Conservation (phyloP, 2,888 invertebrate genomes). For the Agrochola circellaris region DNA sequence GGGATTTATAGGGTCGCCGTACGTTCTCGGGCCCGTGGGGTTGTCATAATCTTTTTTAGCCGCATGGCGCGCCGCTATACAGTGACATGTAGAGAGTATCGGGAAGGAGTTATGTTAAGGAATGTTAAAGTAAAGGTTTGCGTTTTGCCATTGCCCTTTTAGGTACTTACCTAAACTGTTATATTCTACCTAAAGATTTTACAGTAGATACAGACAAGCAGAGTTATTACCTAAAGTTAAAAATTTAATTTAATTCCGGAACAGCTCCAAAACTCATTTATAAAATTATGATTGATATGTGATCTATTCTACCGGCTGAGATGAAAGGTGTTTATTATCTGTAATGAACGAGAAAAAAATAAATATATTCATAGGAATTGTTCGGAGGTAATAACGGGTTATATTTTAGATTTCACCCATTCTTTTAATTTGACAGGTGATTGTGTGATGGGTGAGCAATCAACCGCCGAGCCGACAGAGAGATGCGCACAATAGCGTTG, state of each 20-base stretch:
- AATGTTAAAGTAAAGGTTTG: slow-evolving; percentile 74
- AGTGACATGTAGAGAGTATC: slow-evolving; percentile 83
- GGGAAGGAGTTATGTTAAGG: slow-evolving; percentile 80
- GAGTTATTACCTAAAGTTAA: slow-evolving; percentile 12
- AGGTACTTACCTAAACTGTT: slow-evolving; percentile 40
- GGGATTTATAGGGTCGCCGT: slow-evolving; percentile 84
- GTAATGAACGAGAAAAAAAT: slow-evolving; percentile 53
- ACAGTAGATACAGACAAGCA: slow-evolving; percentile 7
- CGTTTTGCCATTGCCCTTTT: slow-evolving; percentile 56
- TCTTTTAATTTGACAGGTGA: slow-evolving; percentile 80
- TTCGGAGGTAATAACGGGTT: slow-evolving; percentile 56
- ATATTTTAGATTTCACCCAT: slow-evolving; percentile 71
- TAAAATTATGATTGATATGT: slow-evolving; percentile 58
- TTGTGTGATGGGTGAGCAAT: slow-evolving; percentile 74
- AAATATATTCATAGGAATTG: slow-evolving; percentile 55
- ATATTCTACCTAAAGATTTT: slow-evolving; percentile 26
- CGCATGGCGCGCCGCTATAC: slow-evolving; percentile 84
- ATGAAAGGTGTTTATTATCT: slow-evolving; percentile 60
- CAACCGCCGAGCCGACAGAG: slow-evolving; percentile 71
- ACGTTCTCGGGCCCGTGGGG: slow-evolving; percentile 81
- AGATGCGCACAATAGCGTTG: slow-evolving; percentile 81
- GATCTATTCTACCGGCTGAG: slow-evolving; percentile 53
- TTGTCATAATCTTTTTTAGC: slow-evolving; percentile 90
- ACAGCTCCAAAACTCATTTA: slow-evolving; percentile 42
- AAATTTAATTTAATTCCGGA: slow-evolving; percentile 28